Evolutionary conservation across 2,797 vertebrate species (phyloP), one percentile per base, ranked within the genome.

Genomic region (Phoebastria nigripes): DNA sequence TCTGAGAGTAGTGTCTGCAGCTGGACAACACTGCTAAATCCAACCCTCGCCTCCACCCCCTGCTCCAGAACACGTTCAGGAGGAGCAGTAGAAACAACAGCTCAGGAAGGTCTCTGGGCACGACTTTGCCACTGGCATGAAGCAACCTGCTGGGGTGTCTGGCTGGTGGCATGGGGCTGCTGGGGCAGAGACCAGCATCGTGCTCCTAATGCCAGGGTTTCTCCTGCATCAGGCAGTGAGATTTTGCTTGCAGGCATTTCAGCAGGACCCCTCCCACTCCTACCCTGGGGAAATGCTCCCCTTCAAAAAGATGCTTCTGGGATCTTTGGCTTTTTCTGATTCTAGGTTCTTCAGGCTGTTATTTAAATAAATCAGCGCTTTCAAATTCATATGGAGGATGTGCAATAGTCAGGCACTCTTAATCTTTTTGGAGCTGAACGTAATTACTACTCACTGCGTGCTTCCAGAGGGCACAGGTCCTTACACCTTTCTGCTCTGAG

Each of bases 221-320:
- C 20, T n/a, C 16, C 3, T 17, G 15, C 31, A 8, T 24, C 47
- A 5, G 0, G 6, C 3, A 3, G 8, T 0, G 24, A 26, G 24
- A 1, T n/a, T 63, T n/a, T 26, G 11, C 41, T 42, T 9, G 14
- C 15, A 5, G 51, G 9, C 5, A 2, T 29, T 44, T 21, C 41
- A 28, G 52, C 31, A 26, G 54, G 26, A 70, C 1, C 15, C 4
- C 4, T 39, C 31, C n/a, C 0, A 0, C 8, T 51, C 18, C 72
- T 66, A 51, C 18, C 16, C 37, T 4, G 1, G n/a, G 31, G 4
- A 24, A 5, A 19, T 3, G 6, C 2, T 46, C 15, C 31, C 28
- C 25, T 56, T 15, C 9, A 14, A 22, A 33, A 11, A 47, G 37
- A 1, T 15, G 37, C 13, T 46, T 7, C 54, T 63, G 66, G 37